Evolutionary conservation across 2,888 invertebrate species (phyloP), one percentile per base, ranked within the genome.

Genomic region (Dascillus cervinus): DNA sequence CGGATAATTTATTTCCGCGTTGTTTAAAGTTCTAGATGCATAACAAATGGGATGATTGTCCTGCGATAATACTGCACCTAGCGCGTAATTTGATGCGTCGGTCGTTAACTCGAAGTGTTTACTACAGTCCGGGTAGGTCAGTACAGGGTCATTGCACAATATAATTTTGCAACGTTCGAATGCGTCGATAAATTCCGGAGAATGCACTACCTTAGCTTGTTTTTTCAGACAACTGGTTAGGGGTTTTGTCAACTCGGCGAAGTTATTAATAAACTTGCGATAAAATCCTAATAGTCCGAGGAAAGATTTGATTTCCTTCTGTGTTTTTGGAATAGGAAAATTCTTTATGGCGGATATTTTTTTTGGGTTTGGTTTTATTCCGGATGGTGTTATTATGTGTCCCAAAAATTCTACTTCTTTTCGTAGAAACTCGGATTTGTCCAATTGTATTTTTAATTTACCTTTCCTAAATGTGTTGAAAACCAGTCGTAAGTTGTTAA

Each of bases 311-410:
- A 55, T 47, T 36, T 53, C 41, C 26, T 46, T 53, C 15, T 19
- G 30, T 8, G 46, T 52, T 25, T 32, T 43, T 2, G 55, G 51
- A 20, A 46, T 9, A 8, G 43, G 39, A 15, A 34, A 47, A 6
- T 47, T 42, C 41, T 37, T 32, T 3, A 52, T 46, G 0, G 49
- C 46, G 10, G 32, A 12, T 8, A 49, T 43, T 43, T 59, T 57
- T 1, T 44, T 40, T 0, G 56, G 53, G 26, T 57, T 49, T 6
- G 56, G 55, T 26, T 41, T 54, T 4, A 55, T 40, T 5, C 49
- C 52, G 3, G 55, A 47, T 2, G 44, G 34, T 3, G 54, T 46
- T 4, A 60, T 43, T 3, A 54, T 27, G 30, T 55, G 56, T 3
- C 56, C 57, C 9, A 59, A n/a, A n/a, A n/a, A n/a, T n/a, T n/a